phyloP scores from a whole-genome alignment of 2,113 vertebrate genomes.

The Passer domesticus region DNA sequence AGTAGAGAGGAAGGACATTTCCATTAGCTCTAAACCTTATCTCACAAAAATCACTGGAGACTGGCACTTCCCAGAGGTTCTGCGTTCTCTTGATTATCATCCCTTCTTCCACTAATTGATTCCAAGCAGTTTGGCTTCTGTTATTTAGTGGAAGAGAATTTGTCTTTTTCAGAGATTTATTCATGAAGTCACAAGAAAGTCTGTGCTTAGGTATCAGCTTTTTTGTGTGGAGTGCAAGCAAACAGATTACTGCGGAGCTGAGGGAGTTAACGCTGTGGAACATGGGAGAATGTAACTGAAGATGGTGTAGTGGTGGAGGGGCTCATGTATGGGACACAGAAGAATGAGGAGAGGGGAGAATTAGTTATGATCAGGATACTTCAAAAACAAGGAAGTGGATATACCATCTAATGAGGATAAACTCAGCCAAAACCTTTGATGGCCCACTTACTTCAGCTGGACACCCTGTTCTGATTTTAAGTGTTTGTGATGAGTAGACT shows the following conservation, averaged over 20 bases:
- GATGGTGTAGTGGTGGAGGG: neutral
- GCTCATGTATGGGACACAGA: neutral
- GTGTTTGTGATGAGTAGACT: neutral
- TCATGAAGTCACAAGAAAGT: neutral
- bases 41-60: conserved; percentile 21
- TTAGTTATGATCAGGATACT: neutral
- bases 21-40: conserved; percentile 23
- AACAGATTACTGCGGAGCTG: neutral
- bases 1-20: neutral
- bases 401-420: neutral
- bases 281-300: neutral
- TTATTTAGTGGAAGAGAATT: neutral
- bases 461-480: neutral
- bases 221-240: neutral
- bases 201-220: neutral
- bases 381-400: neutral
- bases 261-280: neutral
- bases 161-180: neutral
- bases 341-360: neutral
- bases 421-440: neutral
- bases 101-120: conserved; percentile 15
- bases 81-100: conserved; percentile 28
- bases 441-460: neutral
- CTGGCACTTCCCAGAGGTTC: neutral
- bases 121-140: neutral